These are phyloP conservation scores for Rissa tridactyla DNA, from an alignment of 2,113 vertebrate genomes.

Conservation along the genomic window DNA sequence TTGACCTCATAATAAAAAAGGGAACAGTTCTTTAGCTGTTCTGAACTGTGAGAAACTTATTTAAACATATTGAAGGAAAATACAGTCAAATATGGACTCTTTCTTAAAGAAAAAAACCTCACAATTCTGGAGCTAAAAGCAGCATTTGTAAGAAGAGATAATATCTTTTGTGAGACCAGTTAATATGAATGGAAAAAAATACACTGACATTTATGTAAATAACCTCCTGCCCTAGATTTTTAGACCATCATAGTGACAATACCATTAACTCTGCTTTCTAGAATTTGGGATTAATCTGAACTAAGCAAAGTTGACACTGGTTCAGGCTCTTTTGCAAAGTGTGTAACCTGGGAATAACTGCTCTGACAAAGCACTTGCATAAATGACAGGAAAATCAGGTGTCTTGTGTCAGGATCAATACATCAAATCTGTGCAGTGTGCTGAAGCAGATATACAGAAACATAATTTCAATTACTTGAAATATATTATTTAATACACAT, in stretches of 20 bases:
- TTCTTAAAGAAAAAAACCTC: background rate
- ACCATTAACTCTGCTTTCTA: background rate
- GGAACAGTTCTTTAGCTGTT: background rate
- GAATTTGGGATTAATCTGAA: constrained; percentile 5
- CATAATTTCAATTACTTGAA: constrained; percentile 20
- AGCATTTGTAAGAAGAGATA: background rate
- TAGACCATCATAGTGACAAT: background rate
- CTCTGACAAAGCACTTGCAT: background rate
- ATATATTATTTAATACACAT: constrained; percentile 41
- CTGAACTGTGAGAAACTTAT: background rate
- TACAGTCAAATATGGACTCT: background rate
- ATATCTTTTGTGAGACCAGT: background rate
- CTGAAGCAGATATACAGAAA: constrained; percentile 23
- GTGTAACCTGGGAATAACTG: background rate
- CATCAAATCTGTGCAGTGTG: background rate
- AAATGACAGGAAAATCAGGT: constrained; percentile 8
- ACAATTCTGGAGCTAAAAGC: background rate
- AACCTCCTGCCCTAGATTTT: background rate
- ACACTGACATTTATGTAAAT: background rate
- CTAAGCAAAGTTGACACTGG: background rate
- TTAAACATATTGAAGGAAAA: background rate
- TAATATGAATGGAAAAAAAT: background rate
- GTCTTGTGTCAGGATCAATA: constrained; percentile 25
- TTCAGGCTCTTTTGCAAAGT: background rate
- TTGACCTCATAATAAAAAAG: background rate